phyloP scores from a whole-genome alignment of 2,797 vertebrate species.

The Choloepus didactylus region DNA sequence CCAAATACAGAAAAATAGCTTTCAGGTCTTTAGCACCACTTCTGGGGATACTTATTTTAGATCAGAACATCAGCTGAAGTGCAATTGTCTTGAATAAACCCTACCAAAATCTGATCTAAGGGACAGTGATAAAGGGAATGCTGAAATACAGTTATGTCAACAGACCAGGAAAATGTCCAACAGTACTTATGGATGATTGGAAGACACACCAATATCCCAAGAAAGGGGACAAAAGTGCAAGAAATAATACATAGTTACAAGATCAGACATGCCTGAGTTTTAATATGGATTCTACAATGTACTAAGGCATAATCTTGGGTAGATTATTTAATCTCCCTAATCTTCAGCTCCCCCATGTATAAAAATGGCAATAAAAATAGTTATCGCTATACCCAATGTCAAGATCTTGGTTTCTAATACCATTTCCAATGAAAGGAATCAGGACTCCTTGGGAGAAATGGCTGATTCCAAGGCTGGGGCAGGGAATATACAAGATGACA shows the following conservation, averaged over 20 bases:
- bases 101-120: conserved; percentile 49
- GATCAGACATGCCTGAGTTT: conserved; percentile 9
- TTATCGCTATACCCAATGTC: neutral
- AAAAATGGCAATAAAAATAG: neutral
- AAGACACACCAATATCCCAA: conserved; percentile 16
- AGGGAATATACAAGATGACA: neutral
- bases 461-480: neutral
- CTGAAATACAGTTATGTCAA: conserved; percentile 55
- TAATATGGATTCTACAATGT: neutral
- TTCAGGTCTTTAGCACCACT: conserved; percentile 71
- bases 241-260: neutral
- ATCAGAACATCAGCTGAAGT: conserved; percentile 63
- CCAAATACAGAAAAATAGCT: conserved; percentile 76
- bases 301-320: neutral
- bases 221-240: neutral
- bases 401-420: neutral
- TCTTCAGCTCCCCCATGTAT: neutral
- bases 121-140: conserved; percentile 40
- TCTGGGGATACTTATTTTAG: conserved; percentile 66
- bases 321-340: conserved; percentile 43
- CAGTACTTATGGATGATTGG: conserved; percentile 13
- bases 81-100: conserved; percentile 66
- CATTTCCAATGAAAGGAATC: neutral
- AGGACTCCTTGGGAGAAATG: conserved; percentile 10
- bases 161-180: conserved; percentile 52